Conservation (phyloP, 2,888 invertebrate species). For the Acrobasis repandana region DNA sequence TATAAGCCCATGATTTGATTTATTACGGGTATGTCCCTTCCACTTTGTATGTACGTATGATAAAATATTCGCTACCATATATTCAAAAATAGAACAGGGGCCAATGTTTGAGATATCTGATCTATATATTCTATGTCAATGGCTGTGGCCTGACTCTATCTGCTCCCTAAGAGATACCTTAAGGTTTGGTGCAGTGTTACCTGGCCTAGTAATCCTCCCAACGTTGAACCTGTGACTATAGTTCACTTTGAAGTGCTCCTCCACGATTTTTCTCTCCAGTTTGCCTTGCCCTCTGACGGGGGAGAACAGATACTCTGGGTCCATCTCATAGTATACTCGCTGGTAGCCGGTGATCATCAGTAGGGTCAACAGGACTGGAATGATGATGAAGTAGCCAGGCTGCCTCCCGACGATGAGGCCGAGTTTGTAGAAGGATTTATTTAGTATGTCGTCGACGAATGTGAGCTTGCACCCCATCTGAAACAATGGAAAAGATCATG, state of each 20-base stretch:
- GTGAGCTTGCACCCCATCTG: constrained; percentile 90
- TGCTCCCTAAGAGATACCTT: too few species aligned
- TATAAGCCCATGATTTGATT: too few species aligned
- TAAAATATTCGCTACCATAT: too few species aligned
- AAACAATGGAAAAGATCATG: constrained; percentile 43
- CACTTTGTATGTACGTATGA: too few species aligned
- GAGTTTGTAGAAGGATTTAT: constrained; percentile 90
- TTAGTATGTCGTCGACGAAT: constrained; percentile 90
- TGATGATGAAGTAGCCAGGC: constrained; percentile 94
- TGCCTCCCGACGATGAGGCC: constrained; percentile 90
- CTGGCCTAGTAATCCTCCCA: constrained; percentile 93
- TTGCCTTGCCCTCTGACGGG: constrained; percentile 94
- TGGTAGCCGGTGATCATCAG: constrained; percentile 95
- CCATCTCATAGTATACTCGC: constrained; percentile 93
- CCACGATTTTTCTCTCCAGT: constrained; percentile 90
- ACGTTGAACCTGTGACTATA: constrained; percentile 93
- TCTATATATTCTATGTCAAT: too few species aligned
- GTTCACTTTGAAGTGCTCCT: constrained; percentile 93
- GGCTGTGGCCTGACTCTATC: too few species aligned
- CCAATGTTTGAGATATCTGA: too few species aligned
- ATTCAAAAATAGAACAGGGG: too few species aligned
- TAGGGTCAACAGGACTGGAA: constrained; percentile 91
- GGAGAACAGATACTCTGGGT: constrained; percentile 96
- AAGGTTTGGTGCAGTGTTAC: constrained; percentile 57
- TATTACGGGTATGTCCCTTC: too few species aligned